Evolutionary conservation across 1,140 invertebrate species (phyloP).

Genomic region (Drosophila albomicans): DNA sequence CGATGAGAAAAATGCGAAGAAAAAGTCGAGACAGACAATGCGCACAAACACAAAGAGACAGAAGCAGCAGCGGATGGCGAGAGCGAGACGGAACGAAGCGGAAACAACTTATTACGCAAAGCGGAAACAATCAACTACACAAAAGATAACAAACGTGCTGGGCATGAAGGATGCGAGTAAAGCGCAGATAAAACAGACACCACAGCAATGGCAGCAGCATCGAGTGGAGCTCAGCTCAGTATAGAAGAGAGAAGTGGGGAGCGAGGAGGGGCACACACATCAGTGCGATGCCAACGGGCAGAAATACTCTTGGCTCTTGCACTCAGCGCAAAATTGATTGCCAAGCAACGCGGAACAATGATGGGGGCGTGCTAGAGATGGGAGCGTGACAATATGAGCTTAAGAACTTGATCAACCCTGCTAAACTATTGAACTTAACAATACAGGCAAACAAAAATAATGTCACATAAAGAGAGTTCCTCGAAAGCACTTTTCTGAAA

Average conservation of each 20-base stretch:
- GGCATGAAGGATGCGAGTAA: slow-evolving; percentile 48
- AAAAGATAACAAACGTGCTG: slow-evolving; percentile 68
- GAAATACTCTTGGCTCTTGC: neutral
- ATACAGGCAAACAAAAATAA: too few species aligned
- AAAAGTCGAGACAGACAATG: slow-evolving; percentile 28
- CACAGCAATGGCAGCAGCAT: neutral
- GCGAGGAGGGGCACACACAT: slow-evolving; percentile 2
- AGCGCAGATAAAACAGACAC: slow-evolving; percentile 25
- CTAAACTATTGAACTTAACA: too few species aligned
- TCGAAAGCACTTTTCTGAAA: too few species aligned
- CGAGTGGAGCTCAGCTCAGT: neutral
- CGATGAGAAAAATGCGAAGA: neutral
- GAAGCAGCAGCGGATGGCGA: slow-evolving; percentile 8
- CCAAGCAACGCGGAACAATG: slow-evolving; percentile 15
- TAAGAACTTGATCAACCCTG: neutral
- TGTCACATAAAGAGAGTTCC: too few species aligned
- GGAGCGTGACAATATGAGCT: neutral
- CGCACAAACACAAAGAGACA: slow-evolving; percentile 50
- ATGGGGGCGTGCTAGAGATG: slow-evolving; percentile 13
- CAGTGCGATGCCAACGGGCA: neutral
- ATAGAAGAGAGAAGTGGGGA: neutral
- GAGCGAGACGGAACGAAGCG: slow-evolving; percentile 35
- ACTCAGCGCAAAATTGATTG: slow-evolving; percentile 49
- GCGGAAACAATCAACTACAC: slow-evolving; percentile 71
- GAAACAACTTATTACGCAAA: slow-evolving; percentile 62